Percentiles rank a stretch among this genome's conserved stretches.
phyloP scores from a whole-genome alignment of 2,113 vertebrate species.

The Pygoscelis adeliae region DNA sequence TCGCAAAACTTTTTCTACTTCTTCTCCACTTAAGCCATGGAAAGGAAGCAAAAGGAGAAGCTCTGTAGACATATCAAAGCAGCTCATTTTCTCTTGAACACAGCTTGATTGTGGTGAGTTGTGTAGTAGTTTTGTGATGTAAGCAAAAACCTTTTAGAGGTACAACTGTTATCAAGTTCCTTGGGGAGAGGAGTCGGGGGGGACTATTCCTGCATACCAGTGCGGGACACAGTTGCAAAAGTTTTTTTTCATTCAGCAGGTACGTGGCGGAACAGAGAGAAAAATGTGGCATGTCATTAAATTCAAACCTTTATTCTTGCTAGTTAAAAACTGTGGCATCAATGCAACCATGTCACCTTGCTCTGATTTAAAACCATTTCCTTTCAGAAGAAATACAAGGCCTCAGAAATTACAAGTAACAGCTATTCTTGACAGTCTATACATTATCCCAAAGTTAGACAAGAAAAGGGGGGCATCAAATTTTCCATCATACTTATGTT shows the following conservation, averaged over 20 bases:
- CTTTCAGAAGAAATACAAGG: neutral
- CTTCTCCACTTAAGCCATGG: neutral
- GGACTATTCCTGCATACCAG: neutral
- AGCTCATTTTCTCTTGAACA: neutral
- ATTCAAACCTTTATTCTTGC: neutral
- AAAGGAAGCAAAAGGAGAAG: neutral
- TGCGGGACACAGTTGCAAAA: neutral
- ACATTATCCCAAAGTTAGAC: neutral
- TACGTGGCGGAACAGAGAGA: neutral
- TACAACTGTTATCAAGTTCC: neutral
- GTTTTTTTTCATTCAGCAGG: accelerated
- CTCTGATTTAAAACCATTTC: neutral
- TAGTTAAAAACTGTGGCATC: neutral
- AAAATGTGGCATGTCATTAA: neutral
- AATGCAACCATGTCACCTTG: neutral
- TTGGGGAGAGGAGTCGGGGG: neutral
- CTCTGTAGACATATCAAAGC: neutral
- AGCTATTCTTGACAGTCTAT: neutral
- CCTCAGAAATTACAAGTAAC: neutral
- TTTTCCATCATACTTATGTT: neutral
- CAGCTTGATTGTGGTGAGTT: neutral
- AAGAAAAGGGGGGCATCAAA: neutral
- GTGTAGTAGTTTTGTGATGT: neutral
- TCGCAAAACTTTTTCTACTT: neutral
- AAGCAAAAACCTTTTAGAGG: neutral